phyloP scores from a whole-genome alignment of 2,888 invertebrate genomes.

The Priocnemis perturbator region DNA sequence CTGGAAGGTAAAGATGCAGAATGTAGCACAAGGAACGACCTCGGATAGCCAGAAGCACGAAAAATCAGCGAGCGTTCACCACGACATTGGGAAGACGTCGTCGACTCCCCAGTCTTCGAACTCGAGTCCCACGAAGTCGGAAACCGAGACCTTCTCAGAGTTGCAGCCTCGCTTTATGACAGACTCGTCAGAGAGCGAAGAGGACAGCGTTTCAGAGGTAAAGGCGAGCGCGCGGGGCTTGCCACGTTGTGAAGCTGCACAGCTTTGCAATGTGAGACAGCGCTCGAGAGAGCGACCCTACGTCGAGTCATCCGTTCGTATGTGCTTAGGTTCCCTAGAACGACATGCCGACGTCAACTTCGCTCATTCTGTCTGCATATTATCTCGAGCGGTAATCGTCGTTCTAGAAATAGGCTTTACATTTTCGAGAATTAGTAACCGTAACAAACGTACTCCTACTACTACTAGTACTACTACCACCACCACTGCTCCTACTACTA shows the following conservation, averaged over 20 bases:
- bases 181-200: conserved; percentile 96
- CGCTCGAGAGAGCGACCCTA: background rate
- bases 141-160: conserved; percentile 89
- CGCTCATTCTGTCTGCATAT: conserved; percentile 8
- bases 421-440: conserved; percentile 12
- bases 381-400: background rate
- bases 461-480: too few species aligned
- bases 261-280: conserved; percentile 13
- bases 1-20: conserved; percentile 91
- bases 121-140: conserved; percentile 88
- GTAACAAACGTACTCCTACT: background rate
- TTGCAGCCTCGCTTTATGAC: conserved; percentile 92
- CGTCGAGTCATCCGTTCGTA: conserved; percentile 17
- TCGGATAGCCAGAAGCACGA: conserved; percentile 85
- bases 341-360: conserved; percentile 12
- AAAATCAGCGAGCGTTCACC: conserved; percentile 79
- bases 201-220: conserved; percentile 98
- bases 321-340: conserved; percentile 8
- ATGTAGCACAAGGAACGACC: conserved; percentile 86
- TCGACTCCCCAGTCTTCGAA: conserved; percentile 90
- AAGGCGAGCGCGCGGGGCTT: conserved; percentile 62
- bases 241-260: conserved; percentile 42
- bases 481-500: background rate
- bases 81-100: conserved; percentile 75
- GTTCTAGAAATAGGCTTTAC: conserved; percentile 9